phyloP scores from a whole-genome alignment of 1,140 invertebrate species.

The Drosophila pandora region DNA sequence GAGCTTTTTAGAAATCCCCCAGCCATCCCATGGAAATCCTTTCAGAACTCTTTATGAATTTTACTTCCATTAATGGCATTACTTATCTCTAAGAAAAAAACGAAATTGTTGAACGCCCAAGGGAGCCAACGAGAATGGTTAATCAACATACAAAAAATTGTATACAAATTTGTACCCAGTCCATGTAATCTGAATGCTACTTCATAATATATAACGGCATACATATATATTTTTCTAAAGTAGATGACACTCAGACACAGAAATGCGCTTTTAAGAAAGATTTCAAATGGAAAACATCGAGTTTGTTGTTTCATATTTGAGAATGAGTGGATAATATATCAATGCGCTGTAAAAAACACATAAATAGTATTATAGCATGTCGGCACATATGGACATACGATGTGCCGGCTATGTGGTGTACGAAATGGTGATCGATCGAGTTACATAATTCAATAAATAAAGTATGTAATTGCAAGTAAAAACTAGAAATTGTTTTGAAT shows the following conservation, averaged over 20 bases:
- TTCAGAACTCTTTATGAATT: constrained; percentile 66
- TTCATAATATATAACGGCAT: constrained; percentile 70
- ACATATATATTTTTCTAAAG: constrained; percentile 80
- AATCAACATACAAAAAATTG: constrained; percentile 55
- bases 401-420: constrained; percentile 52
- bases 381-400: constrained; percentile 34
- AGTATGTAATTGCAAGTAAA: constrained; percentile 53
- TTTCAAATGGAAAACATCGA: constrained; percentile 24
- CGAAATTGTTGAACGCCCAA: constrained; percentile 47
- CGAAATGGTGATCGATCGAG: constrained; percentile 66
- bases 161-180: constrained; percentile 81
- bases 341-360: constrained; percentile 79
- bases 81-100: constrained; percentile 56
- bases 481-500: not conserved
- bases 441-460: constrained; percentile 76
- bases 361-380: constrained; percentile 66
- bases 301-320: constrained; percentile 57
- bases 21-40: constrained; percentile 9
- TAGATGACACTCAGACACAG: constrained; percentile 46
- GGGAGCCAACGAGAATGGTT: constrained; percentile 4
- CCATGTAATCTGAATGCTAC: constrained; percentile 77
- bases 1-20: constrained; percentile 22
- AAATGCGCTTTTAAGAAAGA: constrained; percentile 51
- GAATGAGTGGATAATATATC: constrained; percentile 60
- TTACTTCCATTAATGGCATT: constrained; percentile 75